Base-by-base conservation (phyloP, 2,888 invertebrate species). In the Auanema sp. region DNA sequence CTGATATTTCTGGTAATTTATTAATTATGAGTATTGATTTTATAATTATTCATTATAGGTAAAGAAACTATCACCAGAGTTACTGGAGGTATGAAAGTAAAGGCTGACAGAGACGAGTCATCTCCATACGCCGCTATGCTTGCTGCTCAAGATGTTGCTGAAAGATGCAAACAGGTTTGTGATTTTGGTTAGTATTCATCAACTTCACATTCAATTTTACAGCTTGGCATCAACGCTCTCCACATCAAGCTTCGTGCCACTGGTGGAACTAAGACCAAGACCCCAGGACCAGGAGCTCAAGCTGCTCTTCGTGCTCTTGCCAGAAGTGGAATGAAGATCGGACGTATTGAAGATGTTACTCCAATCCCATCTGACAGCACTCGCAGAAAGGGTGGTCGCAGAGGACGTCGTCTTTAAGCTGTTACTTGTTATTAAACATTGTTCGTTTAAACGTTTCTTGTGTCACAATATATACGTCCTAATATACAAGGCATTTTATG, bases 111-210 rank as follows among this genome's bases (percentile, higher is more conserved):
- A 88, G 98, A 98, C 87, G 98, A 98, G 87, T 94, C 98, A 73
- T 97, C 97, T 53, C 98, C 98, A 54, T 99, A 98, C 85, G 98
- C 98, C 83, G 98, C 98, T 90, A 99, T 98, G 98, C 93, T 98
- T 88, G 98, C 98, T 80, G 97, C 97, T 76, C 97, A 98, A 89
- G 98, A 99, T 88, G 98, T 98, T 66, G 95, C 98, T 79, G 98
- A 98, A 85, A 94, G 93, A 84, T 98, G 97, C 88, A 97, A 96
- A 87, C 88, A 90, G 44, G 89, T 98, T 43, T 25, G 49, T 62
- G 21, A 40, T 52, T 64, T 25, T 44, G 47, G 43, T 2, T 42
- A 11, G n/a, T 58, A 40, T 64, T 25, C 21, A 10, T 16, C 49
- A 12, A 14, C 23, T 62, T 58, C 49, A n/a, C 54, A 33, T 49